A percentile compares a stretch with the other conserved stretches of the same genome.
These are phyloP conservation scores for Scopus umbretta DNA, from an alignment of 2,113 vertebrate genomes.

Conservation along the genomic window DNA sequence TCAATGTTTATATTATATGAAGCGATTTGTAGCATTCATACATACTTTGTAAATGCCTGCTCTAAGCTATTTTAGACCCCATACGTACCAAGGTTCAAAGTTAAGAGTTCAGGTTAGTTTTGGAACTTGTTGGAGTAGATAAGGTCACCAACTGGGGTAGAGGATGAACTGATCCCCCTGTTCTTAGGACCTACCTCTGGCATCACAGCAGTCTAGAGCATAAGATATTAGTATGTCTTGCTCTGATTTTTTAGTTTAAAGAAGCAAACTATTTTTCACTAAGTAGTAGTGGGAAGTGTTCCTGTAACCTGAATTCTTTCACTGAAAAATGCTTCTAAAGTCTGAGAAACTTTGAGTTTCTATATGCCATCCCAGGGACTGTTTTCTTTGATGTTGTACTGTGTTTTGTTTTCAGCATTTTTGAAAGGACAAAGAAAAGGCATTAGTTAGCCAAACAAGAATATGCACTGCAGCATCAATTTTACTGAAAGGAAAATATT, in stretches of 20 bases:
- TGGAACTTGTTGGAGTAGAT: background rate
- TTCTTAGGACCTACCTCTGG: background rate
- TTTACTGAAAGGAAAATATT: background rate
- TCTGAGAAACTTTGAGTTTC: background rate
- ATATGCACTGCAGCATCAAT: background rate
- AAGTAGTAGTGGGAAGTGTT: background rate
- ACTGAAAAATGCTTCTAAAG: background rate
- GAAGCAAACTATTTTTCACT: background rate
- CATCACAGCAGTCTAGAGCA: background rate
- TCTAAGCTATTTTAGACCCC: background rate
- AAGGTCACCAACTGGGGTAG: background rate
- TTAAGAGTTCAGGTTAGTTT: background rate
- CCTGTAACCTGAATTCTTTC: background rate
- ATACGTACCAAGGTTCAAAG: background rate
- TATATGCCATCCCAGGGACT: background rate
- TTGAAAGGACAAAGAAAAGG: background rate
- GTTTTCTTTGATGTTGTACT: background rate
- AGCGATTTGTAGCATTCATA: background rate
- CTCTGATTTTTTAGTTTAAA: background rate
- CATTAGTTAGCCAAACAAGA: background rate
- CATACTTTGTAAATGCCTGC: background rate
- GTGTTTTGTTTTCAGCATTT: background rate
- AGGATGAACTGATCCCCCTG: background rate
- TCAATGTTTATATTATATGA: background rate
- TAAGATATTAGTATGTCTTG: background rate